Conservation (phyloP, 2,888 invertebrate genomes). For the Nasonia oneida region DNA sequence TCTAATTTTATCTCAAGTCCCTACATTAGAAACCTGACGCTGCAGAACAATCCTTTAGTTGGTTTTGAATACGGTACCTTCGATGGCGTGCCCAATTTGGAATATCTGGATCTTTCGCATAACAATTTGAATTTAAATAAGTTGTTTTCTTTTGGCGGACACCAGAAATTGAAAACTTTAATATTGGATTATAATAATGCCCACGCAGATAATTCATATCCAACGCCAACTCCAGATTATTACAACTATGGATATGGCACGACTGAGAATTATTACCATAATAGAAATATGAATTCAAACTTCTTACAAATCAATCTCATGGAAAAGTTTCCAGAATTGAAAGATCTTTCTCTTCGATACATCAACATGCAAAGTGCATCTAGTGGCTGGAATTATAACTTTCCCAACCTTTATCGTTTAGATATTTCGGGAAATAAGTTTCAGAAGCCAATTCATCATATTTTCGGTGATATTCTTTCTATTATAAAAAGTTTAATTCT, state of each 20-base stretch:
- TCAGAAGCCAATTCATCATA: not conserved
- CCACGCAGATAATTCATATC: not conserved
- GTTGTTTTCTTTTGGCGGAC: constrained; percentile 42
- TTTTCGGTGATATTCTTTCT: constrained; percentile 24
- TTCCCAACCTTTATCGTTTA: constrained; percentile 52
- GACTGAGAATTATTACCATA: not conserved
- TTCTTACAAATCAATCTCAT: not conserved
- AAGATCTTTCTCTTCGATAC: constrained; percentile 48
- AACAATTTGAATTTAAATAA: constrained; percentile 61
- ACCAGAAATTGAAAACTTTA: constrained; percentile 36
- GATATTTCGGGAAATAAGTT: constrained; percentile 54
- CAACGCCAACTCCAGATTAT: not conserved
- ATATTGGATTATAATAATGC: constrained; percentile 49
- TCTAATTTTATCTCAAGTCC: constrained; percentile 35
- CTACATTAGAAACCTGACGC: constrained; percentile 60
- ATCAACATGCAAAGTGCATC: constrained; percentile 22
- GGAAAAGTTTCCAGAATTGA: constrained; percentile 48
- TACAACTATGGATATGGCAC: not conserved
- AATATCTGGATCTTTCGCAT: constrained; percentile 67
- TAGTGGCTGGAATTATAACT: not conserved
- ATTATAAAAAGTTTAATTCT: constrained; percentile 40
- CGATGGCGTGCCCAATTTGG: constrained; percentile 62
- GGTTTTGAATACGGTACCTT: constrained; percentile 64
- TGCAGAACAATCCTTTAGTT: constrained; percentile 61
- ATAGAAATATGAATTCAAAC: constrained; percentile 11